These are phyloP conservation scores for Cybosia mesomella DNA, from an alignment of 2,888 invertebrate species.

Conservation along the genomic window DNA sequence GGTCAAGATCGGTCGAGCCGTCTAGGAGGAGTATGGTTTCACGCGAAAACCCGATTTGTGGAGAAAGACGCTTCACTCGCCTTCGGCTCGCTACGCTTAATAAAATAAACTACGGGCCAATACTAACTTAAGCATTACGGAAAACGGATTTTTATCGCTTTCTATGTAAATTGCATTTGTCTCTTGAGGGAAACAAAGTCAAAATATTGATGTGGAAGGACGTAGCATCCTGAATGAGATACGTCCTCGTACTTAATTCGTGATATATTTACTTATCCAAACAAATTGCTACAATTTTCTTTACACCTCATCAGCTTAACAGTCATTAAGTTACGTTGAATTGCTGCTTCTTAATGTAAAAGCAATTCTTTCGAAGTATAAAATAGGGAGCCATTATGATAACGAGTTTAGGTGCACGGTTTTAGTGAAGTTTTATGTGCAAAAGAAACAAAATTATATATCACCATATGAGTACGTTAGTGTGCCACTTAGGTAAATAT, in stretches of 20 bases:
- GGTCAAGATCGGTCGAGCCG: no score
- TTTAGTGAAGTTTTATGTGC: conserved; percentile 11
- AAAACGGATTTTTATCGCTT: conserved; percentile 53
- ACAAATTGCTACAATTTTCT: conserved; percentile 55
- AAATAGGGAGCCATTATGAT: conserved; percentile 42
- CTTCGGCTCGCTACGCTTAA: no score
- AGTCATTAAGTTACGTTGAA: conserved; percentile 52
- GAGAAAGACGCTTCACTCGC: no score
- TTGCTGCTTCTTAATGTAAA: conserved; percentile 41
- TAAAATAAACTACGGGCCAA: conserved; percentile 28
- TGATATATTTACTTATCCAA: conserved; percentile 47
- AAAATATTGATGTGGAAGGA: conserved; percentile 46
- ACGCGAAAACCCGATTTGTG: no score
- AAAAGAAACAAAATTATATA: conserved; percentile 25
- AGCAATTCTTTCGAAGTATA: conserved; percentile 38
- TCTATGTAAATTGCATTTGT: conserved; percentile 71
- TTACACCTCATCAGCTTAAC: conserved; percentile 53
- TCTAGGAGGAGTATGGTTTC: no score
- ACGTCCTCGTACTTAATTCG: conserved; percentile 27
- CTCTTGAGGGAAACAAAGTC: conserved; percentile 57
- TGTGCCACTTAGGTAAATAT: conserved; percentile 31
- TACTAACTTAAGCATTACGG: conserved; percentile 20
- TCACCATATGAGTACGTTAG: conserved; percentile 19
- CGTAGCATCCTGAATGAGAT: conserved; percentile 24
- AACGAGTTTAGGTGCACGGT: conserved; percentile 36